Conservation (phyloP, 2,797 vertebrate species). For the Epinephelus coioides region DNA sequence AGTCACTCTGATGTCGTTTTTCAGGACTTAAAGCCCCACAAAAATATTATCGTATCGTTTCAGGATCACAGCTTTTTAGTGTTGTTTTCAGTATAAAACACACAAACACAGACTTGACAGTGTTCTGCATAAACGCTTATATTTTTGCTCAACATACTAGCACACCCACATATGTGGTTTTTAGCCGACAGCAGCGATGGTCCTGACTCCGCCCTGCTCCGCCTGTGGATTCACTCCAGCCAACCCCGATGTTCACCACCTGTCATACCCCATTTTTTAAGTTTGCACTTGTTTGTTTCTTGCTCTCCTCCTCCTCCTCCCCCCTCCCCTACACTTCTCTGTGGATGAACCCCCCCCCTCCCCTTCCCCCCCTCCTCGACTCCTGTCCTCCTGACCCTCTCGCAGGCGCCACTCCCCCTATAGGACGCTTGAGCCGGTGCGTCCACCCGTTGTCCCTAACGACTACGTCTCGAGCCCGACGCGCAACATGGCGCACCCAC, state of each 20-base stretch:
- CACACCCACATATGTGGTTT: neutral
- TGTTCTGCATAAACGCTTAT: no score
- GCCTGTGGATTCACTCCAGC: slow-evolving; percentile 52
- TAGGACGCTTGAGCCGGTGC: slow-evolving; percentile 98
- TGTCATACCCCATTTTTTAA: slow-evolving; percentile 78
- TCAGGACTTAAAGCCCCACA: no score
- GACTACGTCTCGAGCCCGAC: slow-evolving; percentile 99
- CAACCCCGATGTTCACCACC: slow-evolving; percentile 63
- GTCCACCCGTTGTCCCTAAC: slow-evolving; percentile 98
- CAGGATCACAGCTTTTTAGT: neutral
- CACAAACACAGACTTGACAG: no score
- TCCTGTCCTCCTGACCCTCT: slow-evolving; percentile 78
- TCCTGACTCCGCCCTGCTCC: slow-evolving; percentile 14
- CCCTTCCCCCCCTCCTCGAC: slow-evolving; percentile 23
- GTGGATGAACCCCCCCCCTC: slow-evolving; percentile 59
- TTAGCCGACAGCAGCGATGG: slow-evolving; percentile 13
- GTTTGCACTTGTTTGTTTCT: slow-evolving; percentile 84
- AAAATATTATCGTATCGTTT: neutral
- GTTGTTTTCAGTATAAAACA: neutral
- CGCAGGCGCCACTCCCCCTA: slow-evolving; percentile 99
- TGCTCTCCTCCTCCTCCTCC: slow-evolving; percentile 55
- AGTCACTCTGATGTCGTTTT: neutral
- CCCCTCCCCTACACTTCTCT: slow-evolving; percentile 68
- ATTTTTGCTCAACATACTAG: no score
- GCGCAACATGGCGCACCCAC: slow-evolving; percentile 94